These are phyloP conservation scores for Zeus faber DNA, from an alignment of 2,113 vertebrate species.

Conservation along the genomic window DNA sequence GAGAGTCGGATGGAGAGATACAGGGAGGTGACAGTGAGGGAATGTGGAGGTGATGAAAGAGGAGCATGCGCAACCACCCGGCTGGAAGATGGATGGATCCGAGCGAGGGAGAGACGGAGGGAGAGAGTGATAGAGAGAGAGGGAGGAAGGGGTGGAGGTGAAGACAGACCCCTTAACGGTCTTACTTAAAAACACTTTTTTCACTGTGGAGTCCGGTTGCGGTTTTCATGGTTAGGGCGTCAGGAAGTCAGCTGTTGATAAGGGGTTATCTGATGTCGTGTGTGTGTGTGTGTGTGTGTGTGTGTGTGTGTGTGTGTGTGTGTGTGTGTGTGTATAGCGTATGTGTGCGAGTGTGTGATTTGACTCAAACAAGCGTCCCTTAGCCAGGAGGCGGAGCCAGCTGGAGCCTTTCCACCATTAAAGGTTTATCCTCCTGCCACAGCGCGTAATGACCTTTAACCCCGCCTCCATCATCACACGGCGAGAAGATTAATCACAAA, in stretches of 20 bases:
- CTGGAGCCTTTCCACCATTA: too few species aligned
- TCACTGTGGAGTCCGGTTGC: background rate
- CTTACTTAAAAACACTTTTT: background rate
- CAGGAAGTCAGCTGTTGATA: background rate
- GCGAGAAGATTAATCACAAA: too few species aligned
- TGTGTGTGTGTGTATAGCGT: background rate
- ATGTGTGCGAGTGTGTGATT: background rate
- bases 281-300: background rate
- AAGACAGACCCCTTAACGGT: constrained; percentile 1
- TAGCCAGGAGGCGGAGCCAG: too few species aligned
- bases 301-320: background rate
- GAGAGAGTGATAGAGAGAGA: background rate
- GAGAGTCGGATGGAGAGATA: background rate
- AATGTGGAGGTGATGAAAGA: constrained; percentile 3
- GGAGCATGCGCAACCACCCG: background rate
- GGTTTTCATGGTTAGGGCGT: background rate
- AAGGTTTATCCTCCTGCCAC: too few species aligned
- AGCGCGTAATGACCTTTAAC: too few species aligned
- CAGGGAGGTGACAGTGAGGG: constrained; percentile 2
- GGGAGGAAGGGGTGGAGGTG: background rate
- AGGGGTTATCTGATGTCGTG: background rate
- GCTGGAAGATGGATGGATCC: constrained; percentile 7
- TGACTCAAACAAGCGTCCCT: too few species aligned
- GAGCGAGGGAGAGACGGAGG: background rate
- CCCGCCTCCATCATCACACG: too few species aligned